A percentile compares a stretch with the other conserved stretches of the same genome.
Conservation (phyloP, 2,888 invertebrate species). For the Stegana nigrithorax region DNA sequence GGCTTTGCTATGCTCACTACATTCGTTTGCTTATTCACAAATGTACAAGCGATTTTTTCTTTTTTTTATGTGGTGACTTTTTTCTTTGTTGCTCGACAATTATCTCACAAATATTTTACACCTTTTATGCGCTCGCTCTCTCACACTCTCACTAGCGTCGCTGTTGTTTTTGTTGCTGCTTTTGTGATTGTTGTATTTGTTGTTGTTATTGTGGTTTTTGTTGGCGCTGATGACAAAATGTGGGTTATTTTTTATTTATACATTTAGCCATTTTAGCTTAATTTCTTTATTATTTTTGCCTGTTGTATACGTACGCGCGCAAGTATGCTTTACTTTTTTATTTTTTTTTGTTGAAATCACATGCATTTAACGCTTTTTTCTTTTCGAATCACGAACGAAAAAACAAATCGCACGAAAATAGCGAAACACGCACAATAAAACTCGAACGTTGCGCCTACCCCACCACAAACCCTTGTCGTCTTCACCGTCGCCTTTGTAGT, state of each 20-base stretch:
- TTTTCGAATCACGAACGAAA: not conserved
- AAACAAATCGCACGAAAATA: conserved; percentile 8
- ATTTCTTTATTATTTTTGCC: not conserved
- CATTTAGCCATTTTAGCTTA: too few species aligned
- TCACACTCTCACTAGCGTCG: conserved; percentile 29
- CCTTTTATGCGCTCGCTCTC: conserved; percentile 32
- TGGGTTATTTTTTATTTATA: conserved; percentile 21
- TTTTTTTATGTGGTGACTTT: conserved; percentile 5
- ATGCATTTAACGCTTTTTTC: not conserved
- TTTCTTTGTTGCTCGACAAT: conserved; percentile 2
- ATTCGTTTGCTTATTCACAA: not conserved
- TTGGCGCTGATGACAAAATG: conserved; percentile 12
- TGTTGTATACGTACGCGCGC: not conserved
- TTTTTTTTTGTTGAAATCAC: too few species aligned
- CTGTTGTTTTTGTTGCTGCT: conserved; percentile 33
- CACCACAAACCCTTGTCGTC: not conserved
- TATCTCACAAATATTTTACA: conserved; percentile 24
- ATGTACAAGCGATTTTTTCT: conserved; percentile 17
- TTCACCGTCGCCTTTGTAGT: not conserved
- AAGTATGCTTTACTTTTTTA: conserved; percentile 5
- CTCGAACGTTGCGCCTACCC: not conserved
- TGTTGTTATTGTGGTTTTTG: conserved; percentile 20
- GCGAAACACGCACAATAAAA: not conserved
- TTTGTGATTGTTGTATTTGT: conserved; percentile 22
- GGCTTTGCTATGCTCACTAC: not conserved